Conservation (phyloP, 2,797 vertebrate genomes). For the Parotocinclus haroldoi region DNA sequence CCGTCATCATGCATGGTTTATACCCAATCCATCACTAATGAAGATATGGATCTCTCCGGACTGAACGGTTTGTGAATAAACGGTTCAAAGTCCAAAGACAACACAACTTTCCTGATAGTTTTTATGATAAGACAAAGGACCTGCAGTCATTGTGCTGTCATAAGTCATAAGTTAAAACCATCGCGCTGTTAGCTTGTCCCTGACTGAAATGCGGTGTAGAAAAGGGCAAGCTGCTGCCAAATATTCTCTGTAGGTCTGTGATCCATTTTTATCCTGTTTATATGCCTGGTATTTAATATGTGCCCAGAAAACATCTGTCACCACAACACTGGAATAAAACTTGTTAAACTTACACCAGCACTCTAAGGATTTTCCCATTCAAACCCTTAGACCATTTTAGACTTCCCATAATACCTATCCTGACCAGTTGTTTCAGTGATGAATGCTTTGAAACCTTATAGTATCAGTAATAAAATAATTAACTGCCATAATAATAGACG, state of each 20-base stretch:
- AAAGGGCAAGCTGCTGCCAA: not conserved
- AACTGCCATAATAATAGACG: too few relatives aligned
- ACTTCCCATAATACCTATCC: not conserved
- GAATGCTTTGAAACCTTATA: too few relatives aligned
- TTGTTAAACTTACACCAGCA: constrained; percentile 1
- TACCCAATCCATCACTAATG: constrained; percentile 21
- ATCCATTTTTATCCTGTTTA: constrained; percentile 25
- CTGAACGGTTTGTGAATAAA: constrained; percentile 11
- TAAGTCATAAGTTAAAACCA: too few relatives aligned
- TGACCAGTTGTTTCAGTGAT: too few relatives aligned
- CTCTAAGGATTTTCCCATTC: constrained; percentile 15
- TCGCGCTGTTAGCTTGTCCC: too few relatives aligned
- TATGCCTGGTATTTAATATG: not conserved
- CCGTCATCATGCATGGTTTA: constrained; percentile 20
- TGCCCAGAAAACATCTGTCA: constrained; percentile 14
- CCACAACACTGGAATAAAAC: constrained; percentile 16
- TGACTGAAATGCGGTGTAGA: not conserved
- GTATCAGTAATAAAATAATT: too few relatives aligned
- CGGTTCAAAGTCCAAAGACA: not conserved
- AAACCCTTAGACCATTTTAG: too few relatives aligned
- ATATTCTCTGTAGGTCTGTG: constrained; percentile 3
- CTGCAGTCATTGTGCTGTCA: not conserved
- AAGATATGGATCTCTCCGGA: constrained; percentile 8
- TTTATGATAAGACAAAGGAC: not conserved
- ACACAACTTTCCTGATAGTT: not conserved